Base-by-base conservation (phyloP, 2,797 vertebrate species). In the Poecilia picta region DNA sequence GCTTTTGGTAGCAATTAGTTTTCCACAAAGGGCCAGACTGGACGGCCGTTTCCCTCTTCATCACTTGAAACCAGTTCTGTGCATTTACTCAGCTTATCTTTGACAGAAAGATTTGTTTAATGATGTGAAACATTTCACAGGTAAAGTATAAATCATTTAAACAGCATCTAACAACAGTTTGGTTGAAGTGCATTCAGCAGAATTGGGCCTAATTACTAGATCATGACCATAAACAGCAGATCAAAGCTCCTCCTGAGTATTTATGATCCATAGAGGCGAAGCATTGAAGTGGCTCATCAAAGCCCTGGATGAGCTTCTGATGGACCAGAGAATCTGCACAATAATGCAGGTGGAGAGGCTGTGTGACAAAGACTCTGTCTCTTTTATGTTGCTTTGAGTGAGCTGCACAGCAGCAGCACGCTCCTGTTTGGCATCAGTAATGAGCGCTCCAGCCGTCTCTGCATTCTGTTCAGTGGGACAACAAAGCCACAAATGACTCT, bases 271-370 rank as follows among this genome's bases (percentile, higher is more conserved):
- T 73, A n/a, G 74, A 79, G 79, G 36, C 49, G 75, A 87, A 64
- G 83, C 76, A 20, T 71, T 85, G 73, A 81, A 95, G 93, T 83
- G 90, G 78, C 66, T 81, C 91, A 95, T 96, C 94, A 96, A 96
- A 96, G 92, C 82, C 66, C 13, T 15, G 64, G 87, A 90, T 90
- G 87, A 85, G 89, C 88, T 91, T 89, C 78, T 33, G 79, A 90
- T 73, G 51, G 83, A 66, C 55, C 51, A 83, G 77, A 83, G 82
- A 93, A 96, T 96, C 94, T 95, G 92, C 95, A 96, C 95, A 95
- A 95, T 89, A 95, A 96, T 94, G 85, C 49, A 80, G 79, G 85
- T 76, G 75, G 87, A 90, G 64, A 79, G 85, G 86, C 8, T 74
- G 77, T 33, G 74, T 74, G 81, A 93, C 89, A 93, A 93, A 91